Evolutionary conservation across 1,140 invertebrate species (phyloP).

Genomic region (Cryptotermes secundus): DNA sequence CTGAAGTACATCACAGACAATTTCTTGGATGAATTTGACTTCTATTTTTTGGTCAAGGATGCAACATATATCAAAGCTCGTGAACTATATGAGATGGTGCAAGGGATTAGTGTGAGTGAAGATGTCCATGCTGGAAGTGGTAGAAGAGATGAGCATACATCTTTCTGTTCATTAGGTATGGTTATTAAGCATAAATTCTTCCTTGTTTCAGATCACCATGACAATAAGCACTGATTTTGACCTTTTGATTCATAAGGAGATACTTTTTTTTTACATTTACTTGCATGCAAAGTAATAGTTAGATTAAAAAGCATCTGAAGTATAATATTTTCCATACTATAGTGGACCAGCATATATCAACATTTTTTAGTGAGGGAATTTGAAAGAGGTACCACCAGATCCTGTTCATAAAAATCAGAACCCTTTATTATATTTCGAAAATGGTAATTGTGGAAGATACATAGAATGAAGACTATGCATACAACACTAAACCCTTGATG

Average conservation of each 20-base stretch:
- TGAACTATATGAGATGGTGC: constrained; percentile 65
- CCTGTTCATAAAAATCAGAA: no score
- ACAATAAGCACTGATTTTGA: not conserved
- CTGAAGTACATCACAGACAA: constrained; percentile 89
- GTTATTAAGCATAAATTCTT: constrained; percentile 22
- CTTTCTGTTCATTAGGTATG: constrained; percentile 66
- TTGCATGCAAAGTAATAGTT: no score
- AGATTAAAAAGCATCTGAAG: no score
- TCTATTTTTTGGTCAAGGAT: constrained; percentile 84
- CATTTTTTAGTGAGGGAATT: no score
- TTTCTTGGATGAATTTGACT: constrained; percentile 85
- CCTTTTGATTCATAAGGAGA: no score
- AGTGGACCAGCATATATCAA: no score
- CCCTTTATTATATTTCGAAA: no score
- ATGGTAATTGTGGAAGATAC: no score
- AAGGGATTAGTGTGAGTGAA: constrained; percentile 76
- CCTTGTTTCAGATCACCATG: not conserved
- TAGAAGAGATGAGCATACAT: constrained; percentile 48
- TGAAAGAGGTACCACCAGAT: no score
- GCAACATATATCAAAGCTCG: constrained; percentile 75
- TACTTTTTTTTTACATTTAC: not conserved
- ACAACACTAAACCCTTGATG: no score
- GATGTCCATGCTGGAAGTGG: constrained; percentile 74
- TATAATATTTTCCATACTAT: no score
- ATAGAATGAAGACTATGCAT: no score